Evolutionary conservation across 2,797 vertebrate genomes (phyloP), one percentile per base, ranked within the genome.

Genomic region (Otus scops): DNA sequence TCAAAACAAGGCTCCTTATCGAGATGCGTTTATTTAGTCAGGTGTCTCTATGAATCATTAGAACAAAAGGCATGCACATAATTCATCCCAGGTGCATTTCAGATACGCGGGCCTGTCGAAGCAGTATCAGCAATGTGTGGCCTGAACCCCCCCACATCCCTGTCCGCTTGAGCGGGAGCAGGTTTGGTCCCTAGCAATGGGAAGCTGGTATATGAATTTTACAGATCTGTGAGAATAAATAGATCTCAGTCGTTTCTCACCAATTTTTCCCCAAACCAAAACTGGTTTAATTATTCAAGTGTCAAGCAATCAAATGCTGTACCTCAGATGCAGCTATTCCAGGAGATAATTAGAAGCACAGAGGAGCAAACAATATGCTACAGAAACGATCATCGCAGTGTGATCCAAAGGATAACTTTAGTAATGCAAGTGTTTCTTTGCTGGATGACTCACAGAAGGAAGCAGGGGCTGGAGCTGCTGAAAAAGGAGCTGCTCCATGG

Each of bases 371-470:
- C 83, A 95, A 68, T 76, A 51, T 61, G 56, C 82, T 73, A 80
- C 59, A 91, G 93, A 85, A 95, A 65, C 8, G 3, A 92, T 36
- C 64, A 76, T 51, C 1, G 0, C 57, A 61, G 82, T 16, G 50
- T 84, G 93, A 94, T 71, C 89, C 1, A 0, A 91, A 84, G 76
- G 76, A 94, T 94, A 91, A 93, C 92, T 96, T 95, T 26, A 88
- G 95, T 73, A 96, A 93, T 16, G 5, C 65, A 92, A 93, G 85
- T 59, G 27, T 81, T 96, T 91, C 92, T 95, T 95, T 95, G 81
- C 70, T 85, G 85, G 78, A 89, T 97, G 94, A 96, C 87, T 97
- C 95, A 96, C 43, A 87, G 85, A 84, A 90, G 68, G 39, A 89
- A 95, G 57, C 82, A 82, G 83, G 32, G 51, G 61, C 76, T 85